These are phyloP conservation scores for Leptodirus hochenwartii DNA, from an alignment of 2,888 invertebrate genomes.

Conservation along the genomic window DNA sequence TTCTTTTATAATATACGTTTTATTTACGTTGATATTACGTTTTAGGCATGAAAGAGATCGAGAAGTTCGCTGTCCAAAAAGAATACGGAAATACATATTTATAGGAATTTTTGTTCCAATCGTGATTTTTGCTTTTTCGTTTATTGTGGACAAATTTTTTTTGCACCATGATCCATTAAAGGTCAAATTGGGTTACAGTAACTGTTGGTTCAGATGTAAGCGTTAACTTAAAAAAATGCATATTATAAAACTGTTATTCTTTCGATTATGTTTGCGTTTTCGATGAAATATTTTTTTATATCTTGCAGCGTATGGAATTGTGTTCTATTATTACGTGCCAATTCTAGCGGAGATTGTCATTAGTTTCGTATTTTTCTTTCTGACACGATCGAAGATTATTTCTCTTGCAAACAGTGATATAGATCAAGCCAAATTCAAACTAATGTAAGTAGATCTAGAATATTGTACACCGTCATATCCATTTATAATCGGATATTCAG, in stretches of 20 bases:
- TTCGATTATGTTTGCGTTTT: neutral
- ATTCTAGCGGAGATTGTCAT: conserved; percentile 11
- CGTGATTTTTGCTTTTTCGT: conserved; percentile 14
- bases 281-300: neutral
- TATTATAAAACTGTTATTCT: neutral
- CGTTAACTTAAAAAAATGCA: neutral
- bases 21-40: no score
- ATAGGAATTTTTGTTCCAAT: conserved; percentile 14
- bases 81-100: conserved; percentile 11
- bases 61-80: no score
- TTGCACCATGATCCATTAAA: conserved; percentile 18
- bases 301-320: conserved; percentile 13
- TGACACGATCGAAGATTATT: conserved; percentile 11
- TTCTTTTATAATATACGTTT: no score
- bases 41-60: no score
- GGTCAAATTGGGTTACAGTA: conserved; percentile 13
- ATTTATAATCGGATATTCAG: no score
- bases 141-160: conserved; percentile 15
- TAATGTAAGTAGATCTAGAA: conserved; percentile 15
- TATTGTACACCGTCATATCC: no score
- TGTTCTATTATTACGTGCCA: conserved; percentile 13
- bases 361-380: conserved; percentile 9
- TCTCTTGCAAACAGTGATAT: no score
- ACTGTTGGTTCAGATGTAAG: conserved; percentile 20
- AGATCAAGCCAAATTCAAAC: conserved; percentile 10